Evolutionary conservation across 2,797 vertebrate species (phyloP), one percentile per base, ranked within the genome.

Genomic region (Borostomias antarcticus): DNA sequence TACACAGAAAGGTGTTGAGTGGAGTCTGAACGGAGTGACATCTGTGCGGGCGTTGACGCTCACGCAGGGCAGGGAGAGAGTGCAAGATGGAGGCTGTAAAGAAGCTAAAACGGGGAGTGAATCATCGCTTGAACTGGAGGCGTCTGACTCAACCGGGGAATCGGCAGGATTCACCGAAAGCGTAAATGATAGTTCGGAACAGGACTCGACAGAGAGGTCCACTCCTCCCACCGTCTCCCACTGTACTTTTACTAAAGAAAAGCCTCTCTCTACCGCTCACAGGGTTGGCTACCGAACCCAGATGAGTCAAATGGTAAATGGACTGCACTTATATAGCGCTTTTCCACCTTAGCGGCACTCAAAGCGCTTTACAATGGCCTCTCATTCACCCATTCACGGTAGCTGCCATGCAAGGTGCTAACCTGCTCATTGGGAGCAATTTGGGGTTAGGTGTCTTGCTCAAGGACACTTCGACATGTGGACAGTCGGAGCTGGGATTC

Each of bases 131-230:
- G 25, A 70, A 65, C 69, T 59, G 62, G 37, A 50, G 61, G 66
- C 66, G 68, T 58, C 66, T 58, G 17, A 40, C 62, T 70, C 51
- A 68, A 71, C 62, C 68, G 62, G 68, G 52, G 11, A 32, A 28
- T 19, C 51, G 74, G 74, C 65, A 60, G 76, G 69, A 69, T 29
- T 82, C 77, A 77, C 75, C 70, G 58, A 72, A 69, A 65, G 58
- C 53, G 58, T 66, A 67, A 66, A 61, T 63, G 57, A 35, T n/a
- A 28, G 17, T 73, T 29, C 64, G 67, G 58, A 65, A 74, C 37
- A 50, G 53, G 50, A 51, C 57, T 66, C 52, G 71, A 56, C 76
- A 78, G 82, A 85, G 72, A 74, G 75, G 33, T 32, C 21, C 69
- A 68, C 21, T 69, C 52, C 68, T 75, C 72, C 78, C 62, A 80